Percentiles rank a stretch among this genome's conserved stretches.
phyloP scores from a whole-genome alignment of 2,797 vertebrate genomes.

The Lagodon rhomboides region DNA sequence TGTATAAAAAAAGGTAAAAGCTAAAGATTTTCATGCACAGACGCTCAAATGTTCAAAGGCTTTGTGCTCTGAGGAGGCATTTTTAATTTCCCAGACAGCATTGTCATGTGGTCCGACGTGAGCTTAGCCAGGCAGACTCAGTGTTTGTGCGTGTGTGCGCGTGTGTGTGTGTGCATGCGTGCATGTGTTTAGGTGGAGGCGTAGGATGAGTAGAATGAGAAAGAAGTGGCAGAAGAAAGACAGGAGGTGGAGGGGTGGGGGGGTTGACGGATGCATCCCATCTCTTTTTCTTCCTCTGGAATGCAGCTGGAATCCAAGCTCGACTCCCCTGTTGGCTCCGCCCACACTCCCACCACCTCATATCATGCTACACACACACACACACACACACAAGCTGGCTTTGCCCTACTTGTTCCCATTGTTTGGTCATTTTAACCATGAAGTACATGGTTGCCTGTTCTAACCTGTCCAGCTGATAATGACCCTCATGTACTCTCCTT shows the following conservation, averaged over 20 bases:
- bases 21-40: background rate
- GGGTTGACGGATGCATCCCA: conserved; percentile 72
- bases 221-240: conserved; percentile 46
- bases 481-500: conserved; percentile 6
- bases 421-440: conserved; percentile 62
- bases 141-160: conserved; percentile 12
- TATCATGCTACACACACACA: conserved; percentile 41
- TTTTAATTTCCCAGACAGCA: conserved; percentile 52
- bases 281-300: conserved; percentile 70
- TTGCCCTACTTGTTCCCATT: conserved; percentile 7
- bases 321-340: conserved; percentile 67
- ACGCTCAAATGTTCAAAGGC: conserved; percentile 5
- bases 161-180: conserved; percentile 3
- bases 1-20: no score
- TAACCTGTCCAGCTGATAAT: conserved; percentile 45
- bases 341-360: conserved; percentile 72
- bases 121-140: conserved; percentile 44
- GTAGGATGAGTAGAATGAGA: conserved; percentile 34
- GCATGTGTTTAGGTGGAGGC: conserved; percentile 46
- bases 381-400: conserved; percentile 6
- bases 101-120: conserved; percentile 58
- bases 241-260: conserved; percentile 37
- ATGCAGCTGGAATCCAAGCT: conserved; percentile 78
- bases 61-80: conserved; percentile 24
- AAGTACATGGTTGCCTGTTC: conserved; percentile 48